Evolutionary conservation across 2,888 invertebrate species (phyloP).

Genomic region (Philonicus albiceps): DNA sequence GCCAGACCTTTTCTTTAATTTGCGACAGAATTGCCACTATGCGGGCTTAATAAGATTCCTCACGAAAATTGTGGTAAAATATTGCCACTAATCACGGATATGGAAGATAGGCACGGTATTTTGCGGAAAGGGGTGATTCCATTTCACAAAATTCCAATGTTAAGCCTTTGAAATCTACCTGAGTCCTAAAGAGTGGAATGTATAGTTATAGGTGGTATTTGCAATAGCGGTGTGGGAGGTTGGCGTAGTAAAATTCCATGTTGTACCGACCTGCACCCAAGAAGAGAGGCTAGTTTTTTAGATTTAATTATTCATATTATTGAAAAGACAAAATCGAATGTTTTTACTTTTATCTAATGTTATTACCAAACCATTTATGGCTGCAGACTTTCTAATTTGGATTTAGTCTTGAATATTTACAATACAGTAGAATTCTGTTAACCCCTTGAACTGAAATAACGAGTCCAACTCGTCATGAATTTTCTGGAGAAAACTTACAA

Average conservation of each 20-base stretch:
- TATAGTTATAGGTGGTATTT: not conserved
- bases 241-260: not conserved
- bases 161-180: not conserved
- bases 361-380: too few species aligned
- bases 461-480: too few species aligned
- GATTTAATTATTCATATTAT: not conserved
- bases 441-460: too few species aligned
- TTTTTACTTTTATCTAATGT: too few species aligned
- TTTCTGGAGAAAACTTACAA: too few species aligned
- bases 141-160: not conserved
- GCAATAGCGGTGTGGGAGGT: not conserved
- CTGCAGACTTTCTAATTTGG: too few species aligned
- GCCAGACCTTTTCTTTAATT: not conserved
- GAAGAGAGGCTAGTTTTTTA: not conserved
- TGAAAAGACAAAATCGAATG: too few species aligned
- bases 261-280: not conserved
- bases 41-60: not conserved
- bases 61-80: not conserved
- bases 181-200: not conserved
- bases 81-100: not conserved
- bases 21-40: not conserved
- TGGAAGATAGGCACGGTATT: not conserved
- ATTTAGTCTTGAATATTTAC: too few species aligned
- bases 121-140: not conserved
- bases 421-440: too few species aligned